phyloP scores from a whole-genome alignment of 2,888 invertebrate species.

The Thyatira batis region DNA sequence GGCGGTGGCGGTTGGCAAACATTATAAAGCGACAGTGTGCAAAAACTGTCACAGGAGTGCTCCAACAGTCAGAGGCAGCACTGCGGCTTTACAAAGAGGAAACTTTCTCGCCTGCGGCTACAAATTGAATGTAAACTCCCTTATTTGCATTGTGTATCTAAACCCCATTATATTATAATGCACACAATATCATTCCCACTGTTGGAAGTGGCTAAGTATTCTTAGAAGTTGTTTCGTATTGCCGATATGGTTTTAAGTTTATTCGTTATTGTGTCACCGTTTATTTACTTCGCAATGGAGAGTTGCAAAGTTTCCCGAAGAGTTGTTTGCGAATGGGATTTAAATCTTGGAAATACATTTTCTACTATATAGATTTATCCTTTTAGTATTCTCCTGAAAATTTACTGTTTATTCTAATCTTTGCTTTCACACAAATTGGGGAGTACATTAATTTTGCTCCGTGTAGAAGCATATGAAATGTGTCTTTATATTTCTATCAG shows the following conservation, averaged over 20 bases:
- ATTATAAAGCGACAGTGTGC: constrained; percentile 25
- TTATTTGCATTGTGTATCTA: constrained; percentile 51
- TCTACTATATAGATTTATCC: neutral
- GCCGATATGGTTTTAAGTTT: neutral
- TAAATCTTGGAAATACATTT: neutral
- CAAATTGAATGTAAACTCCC: constrained; percentile 61
- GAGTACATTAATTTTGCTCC: too few relatives aligned
- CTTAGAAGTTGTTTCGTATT: neutral
- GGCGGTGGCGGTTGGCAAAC: constrained; percentile 21
- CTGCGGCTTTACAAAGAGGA: constrained; percentile 41
- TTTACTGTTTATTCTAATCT: too few relatives aligned
- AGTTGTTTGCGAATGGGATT: neutral
- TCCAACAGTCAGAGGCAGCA: constrained; percentile 34
- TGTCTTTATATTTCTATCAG: too few relatives aligned
- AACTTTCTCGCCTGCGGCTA: constrained; percentile 46
- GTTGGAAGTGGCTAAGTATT: constrained; percentile 1
- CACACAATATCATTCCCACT: constrained; percentile 16
- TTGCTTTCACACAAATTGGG: too few relatives aligned
- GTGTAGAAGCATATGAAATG: too few relatives aligned
- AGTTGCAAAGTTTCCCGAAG: neutral
- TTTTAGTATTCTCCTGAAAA: too few relatives aligned
- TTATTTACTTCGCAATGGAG: neutral
- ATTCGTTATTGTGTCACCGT: constrained; percentile 1
- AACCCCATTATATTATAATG: constrained; percentile 37
- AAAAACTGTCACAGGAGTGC: constrained; percentile 44